Base-by-base conservation (phyloP, 2,888 invertebrate species). In the Conchocele bisecta region DNA sequence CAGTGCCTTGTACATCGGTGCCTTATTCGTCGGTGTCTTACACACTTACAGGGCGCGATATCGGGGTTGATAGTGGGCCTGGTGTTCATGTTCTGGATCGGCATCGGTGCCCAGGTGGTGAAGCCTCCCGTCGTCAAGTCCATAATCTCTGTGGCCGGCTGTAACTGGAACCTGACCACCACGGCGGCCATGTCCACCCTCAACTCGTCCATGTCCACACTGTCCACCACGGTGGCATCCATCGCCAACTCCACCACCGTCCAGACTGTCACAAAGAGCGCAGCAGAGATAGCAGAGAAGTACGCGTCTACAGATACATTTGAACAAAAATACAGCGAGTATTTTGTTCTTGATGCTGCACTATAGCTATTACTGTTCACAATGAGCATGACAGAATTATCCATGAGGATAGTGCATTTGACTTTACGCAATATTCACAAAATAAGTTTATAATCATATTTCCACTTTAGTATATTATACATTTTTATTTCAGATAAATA, bases 51-150 rank as follows among this genome's bases (percentile, higher is more conserved):
- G 94, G 97, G 97, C 29, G 95, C 94, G 0, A 92, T 95, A 11
- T 84, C 92, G 13, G 96, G 95, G 0, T 91, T 96, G 2, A 51
- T 94, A 0, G 84, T 92, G 5, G 95, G 96, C 0, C 92, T 97
- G 69, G 91, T 92, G 0, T 87, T 96, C 58, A 94, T 95, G 1
- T 92, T 97, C 46, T 96, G 96, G 96, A 94, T 97, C 79, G 96
- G 96, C 56, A 96, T 97, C 89, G 96, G 96, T 0, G 94, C 94
- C 4, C 95, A 92, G 95, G 50, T 96, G 13, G 75, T 77, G 0
- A 68, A 69, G 22, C 77, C 77, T 22, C 69, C 65, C 0, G 70
- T 79, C 15, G 70, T 72, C 1, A 82, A 75, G 31, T 48, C 82
- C 0, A 37, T 57, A 4, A 71, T 82, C 35, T 53, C 53, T 46